Evolutionary conservation across 2,888 invertebrate genomes (phyloP).

Genomic region (Gandaritis pyraliata): DNA sequence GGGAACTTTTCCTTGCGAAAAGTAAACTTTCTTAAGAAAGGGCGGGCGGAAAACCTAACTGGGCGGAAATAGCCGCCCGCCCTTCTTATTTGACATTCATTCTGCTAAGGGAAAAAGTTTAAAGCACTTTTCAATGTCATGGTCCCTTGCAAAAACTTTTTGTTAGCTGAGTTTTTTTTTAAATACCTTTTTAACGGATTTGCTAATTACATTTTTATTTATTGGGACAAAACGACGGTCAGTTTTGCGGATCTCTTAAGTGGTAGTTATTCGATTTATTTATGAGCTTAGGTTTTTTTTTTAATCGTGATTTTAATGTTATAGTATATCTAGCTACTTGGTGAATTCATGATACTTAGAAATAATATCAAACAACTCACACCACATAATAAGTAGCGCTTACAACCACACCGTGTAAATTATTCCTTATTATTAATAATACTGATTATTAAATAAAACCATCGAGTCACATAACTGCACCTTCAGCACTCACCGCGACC

Average conservation of each 20-base stretch:
- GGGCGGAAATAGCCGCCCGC: slow-evolving; percentile 75
- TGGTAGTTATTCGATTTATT: neutral
- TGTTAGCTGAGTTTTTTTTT: too few relatives aligned
- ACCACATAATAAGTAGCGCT: too few relatives aligned
- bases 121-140: slow-evolving; percentile 70
- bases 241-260: too few relatives aligned
- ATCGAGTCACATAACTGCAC: slow-evolving; percentile 76
- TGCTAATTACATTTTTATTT: too few relatives aligned
- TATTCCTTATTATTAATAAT: neutral
- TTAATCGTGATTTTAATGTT: too few relatives aligned
- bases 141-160: slow-evolving; percentile 54
- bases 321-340: too few relatives aligned
- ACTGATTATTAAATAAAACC: slow-evolving; percentile 38
- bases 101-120: slow-evolving; percentile 76
- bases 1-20: slow-evolving; percentile 51
- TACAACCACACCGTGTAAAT: neutral
- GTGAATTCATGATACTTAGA: too few relatives aligned
- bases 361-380: too few relatives aligned
- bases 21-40: slow-evolving; percentile 69
- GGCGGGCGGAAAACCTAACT: slow-evolving; percentile 60
- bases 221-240: too few relatives aligned
- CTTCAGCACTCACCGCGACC: slow-evolving; percentile 95
- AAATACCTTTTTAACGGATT: too few relatives aligned
- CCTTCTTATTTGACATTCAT: slow-evolving; percentile 78
- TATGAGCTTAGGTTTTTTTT: too few relatives aligned